These are phyloP conservation scores for Selenia dentaria DNA, from an alignment of 2,888 invertebrate genomes.

Conservation along the genomic window DNA sequence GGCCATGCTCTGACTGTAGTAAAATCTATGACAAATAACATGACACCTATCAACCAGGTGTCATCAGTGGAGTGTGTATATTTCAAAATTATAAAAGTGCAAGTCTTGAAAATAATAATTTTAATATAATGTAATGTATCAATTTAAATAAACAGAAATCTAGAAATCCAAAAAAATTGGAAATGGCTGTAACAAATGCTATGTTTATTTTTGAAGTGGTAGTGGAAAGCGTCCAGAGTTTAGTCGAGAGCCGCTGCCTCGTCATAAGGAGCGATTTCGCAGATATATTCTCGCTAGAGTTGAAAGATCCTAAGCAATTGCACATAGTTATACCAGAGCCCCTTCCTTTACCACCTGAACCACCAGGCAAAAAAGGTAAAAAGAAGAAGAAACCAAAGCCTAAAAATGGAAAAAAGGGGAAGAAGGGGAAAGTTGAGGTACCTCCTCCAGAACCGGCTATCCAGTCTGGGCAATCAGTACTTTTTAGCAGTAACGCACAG, in stretches of 20 bases:
- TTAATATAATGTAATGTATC: background rate
- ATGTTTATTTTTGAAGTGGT: slow-evolving; percentile 78
- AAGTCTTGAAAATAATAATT: background rate
- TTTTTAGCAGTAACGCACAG: slow-evolving; percentile 70
- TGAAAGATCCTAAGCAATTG: slow-evolving; percentile 76
- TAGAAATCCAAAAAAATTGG: slow-evolving; percentile 28
- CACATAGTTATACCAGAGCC: slow-evolving; percentile 75
- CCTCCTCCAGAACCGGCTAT: slow-evolving; percentile 71
- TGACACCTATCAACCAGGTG: background rate
- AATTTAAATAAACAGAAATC: background rate
- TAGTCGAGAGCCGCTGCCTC: slow-evolving; percentile 58
- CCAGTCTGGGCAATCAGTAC: slow-evolving; percentile 73
- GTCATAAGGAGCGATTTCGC: slow-evolving; percentile 72
- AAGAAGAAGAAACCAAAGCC: slow-evolving; percentile 55
- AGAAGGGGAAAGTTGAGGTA: slow-evolving; percentile 52
- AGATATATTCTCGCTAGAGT: slow-evolving; percentile 71
- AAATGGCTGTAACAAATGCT: slow-evolving; percentile 68
- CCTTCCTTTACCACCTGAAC: slow-evolving; percentile 67
- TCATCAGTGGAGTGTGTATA: background rate
- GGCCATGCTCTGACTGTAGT: too few species aligned
- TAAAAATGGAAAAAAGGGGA: slow-evolving; percentile 57
- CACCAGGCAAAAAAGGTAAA: slow-evolving; percentile 59
- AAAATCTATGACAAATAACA: background rate
- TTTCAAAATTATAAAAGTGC: background rate
- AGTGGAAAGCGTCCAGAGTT: slow-evolving; percentile 61